phyloP scores from a whole-genome alignment of 53 echinoderm and acorn worm genomes.

The Apostichopus leukothele region DNA sequence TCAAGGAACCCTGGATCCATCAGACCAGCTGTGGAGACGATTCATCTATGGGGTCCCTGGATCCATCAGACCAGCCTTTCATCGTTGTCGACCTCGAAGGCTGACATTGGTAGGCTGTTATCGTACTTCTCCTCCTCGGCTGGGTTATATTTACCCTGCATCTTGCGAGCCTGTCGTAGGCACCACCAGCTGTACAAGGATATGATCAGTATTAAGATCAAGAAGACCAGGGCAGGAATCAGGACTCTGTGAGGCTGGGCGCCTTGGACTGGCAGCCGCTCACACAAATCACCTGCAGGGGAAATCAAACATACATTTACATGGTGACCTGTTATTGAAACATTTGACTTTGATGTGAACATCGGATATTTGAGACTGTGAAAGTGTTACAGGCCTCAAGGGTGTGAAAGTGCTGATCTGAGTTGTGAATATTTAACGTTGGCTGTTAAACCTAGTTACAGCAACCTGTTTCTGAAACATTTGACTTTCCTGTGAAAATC shows the following conservation, averaged over 20 bases:
- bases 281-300: conserved; percentile 55
- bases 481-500: no score
- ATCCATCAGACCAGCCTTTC: conserved; percentile 82
- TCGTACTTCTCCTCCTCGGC: conserved; percentile 85
- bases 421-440: no score
- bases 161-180: conserved; percentile 80
- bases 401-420: no score
- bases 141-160: conserved; percentile 99
- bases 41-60: background rate
- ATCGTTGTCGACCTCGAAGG: conserved; percentile 90
- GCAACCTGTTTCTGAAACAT: no score
- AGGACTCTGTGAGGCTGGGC: conserved; percentile 50
- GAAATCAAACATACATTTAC: no score
- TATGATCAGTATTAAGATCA: conserved; percentile 64
- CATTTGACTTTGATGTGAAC: no score
- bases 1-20: no score
- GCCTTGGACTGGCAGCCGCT: conserved; percentile 10
- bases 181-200: conserved; percentile 81
- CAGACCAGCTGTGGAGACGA: no score
- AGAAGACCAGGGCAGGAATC: conserved; percentile 65
- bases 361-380: no score
- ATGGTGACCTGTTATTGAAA: no score
- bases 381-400: no score
- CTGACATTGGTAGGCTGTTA: conserved; percentile 82
- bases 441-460: no score